phyloP scores from a whole-genome alignment of 2,797 vertebrate species.

The Enoplosus armatus region DNA sequence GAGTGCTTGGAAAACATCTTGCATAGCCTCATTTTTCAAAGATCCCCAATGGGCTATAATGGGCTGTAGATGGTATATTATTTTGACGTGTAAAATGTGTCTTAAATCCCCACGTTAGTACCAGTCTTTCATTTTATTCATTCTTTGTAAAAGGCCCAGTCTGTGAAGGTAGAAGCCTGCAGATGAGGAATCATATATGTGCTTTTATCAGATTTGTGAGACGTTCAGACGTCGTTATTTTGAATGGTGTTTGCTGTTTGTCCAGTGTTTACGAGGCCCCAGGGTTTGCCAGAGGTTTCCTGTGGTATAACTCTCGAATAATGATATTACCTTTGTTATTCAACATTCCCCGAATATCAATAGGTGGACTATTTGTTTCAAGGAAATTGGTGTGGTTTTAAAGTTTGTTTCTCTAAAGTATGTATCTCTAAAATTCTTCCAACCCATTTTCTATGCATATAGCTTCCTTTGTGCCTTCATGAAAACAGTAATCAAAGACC shows the following conservation, averaged over 20 bases:
- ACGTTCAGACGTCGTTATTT: conserved; percentile 20
- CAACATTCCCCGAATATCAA: conserved; percentile 6
- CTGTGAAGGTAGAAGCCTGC: conserved; percentile 24
- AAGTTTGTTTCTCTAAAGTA: conserved; percentile 21
- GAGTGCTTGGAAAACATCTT: conserved; percentile 61
- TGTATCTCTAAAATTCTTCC: conserved; percentile 8
- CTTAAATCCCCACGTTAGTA: conserved; percentile 49
- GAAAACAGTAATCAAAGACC: conserved; percentile 60
- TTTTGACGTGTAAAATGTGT: conserved; percentile 45
- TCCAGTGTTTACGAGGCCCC: conserved; percentile 18
- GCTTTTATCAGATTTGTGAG: conserved; percentile 17
- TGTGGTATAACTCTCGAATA: background rate
- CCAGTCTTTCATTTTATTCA: conserved; percentile 17
- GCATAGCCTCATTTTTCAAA: conserved; percentile 47
- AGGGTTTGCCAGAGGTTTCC: conserved; percentile 4
- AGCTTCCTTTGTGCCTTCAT: conserved; percentile 22
- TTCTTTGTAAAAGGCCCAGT: background rate
- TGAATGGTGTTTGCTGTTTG: conserved; percentile 6
- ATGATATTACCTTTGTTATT: conserved; percentile 17
- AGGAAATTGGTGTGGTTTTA: conserved; percentile 6
- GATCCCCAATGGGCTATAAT: conserved; percentile 39
- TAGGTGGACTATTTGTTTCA: background rate
- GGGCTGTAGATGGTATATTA: conserved; percentile 39
- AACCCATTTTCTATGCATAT: conserved; percentile 32
- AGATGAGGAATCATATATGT: conserved; percentile 22